A percentile compares a stretch with the other conserved stretches of the same genome.
Evolutionary conservation across 1,140 invertebrate species (phyloP).

Genomic region (Anoplolepis gracilipes): DNA sequence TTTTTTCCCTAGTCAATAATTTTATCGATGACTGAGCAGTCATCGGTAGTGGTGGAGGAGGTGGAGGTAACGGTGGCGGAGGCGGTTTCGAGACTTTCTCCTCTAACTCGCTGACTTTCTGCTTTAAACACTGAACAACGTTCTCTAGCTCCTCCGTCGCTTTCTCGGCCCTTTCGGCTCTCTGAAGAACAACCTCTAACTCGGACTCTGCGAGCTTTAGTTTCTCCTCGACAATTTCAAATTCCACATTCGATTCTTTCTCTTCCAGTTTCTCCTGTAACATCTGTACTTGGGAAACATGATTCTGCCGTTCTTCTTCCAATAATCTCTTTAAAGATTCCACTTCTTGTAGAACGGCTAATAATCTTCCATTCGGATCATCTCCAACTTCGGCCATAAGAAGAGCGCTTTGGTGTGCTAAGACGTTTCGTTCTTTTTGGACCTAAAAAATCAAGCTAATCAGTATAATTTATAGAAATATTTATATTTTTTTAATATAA

Average conservation of each 20-base stretch:
- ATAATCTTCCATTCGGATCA: conserved; percentile 85
- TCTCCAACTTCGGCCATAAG: conserved; percentile 88
- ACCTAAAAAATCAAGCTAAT: conserved; percentile 64
- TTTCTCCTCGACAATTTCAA: conserved; percentile 90
- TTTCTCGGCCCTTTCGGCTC: conserved; percentile 88
- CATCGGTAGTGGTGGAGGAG: conserved; percentile 81
- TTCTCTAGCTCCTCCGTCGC: conserved; percentile 78
- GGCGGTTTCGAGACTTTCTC: conserved; percentile 81
- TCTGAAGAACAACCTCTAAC: conserved; percentile 87
- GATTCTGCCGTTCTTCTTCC: conserved; percentile 87
- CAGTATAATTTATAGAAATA: not conserved
- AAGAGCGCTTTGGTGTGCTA: conserved; percentile 89
- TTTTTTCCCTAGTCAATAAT: conserved; percentile 77
- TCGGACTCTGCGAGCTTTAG: conserved; percentile 90
- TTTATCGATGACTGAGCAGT: conserved; percentile 76
- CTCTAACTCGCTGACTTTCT: conserved; percentile 82
- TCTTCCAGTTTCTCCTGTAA: conserved; percentile 89
- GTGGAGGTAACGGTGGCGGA: conserved; percentile 82
- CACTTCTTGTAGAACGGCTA: conserved; percentile 87
- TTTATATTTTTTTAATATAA: not conserved
- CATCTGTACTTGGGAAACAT: conserved; percentile 86
- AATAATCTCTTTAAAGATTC: conserved; percentile 87
- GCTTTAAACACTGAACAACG: conserved; percentile 76
- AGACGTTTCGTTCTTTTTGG: conserved; percentile 88
- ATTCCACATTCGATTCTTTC: conserved; percentile 88